Base-by-base conservation (phyloP, 2,888 invertebrate genomes). In the Tiphia femorata region DNA sequence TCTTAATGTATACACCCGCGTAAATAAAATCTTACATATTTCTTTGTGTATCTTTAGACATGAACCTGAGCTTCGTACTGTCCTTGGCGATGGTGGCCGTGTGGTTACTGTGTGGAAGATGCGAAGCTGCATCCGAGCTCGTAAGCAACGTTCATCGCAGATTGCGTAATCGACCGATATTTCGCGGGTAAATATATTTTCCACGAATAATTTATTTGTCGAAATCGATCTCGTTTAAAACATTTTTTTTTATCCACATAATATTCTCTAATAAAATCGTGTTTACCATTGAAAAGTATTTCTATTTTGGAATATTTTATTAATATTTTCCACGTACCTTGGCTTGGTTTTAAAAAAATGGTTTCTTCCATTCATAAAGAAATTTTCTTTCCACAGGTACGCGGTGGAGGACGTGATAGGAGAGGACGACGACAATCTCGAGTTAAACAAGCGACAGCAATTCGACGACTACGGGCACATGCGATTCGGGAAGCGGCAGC, bases 401-500 rank as follows among this genome's bases (percentile, higher is more conserved):
- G 44, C 62, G 12, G 33, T 65, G 19, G 74, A 73, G 10, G 74
- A 75, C 14, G 50, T 78, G 49, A 51, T 74, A 51, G 79, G 77
- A 44, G 86, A 85, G 53, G 86, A 86, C 58, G 86, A 86, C 30
- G 86, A 86, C 43, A 72, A 84, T 10, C 77, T 84, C 43, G 85
- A 85, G 50, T 59, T 85, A n/a, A 83, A 81, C 44, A 87, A 86
- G 72, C 77, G 86, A 35, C 86, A 86, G 67, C 85, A 88, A 16
- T 91, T 90, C 66, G 91, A 92, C 65, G 92, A 92, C 76, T 92
- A 92, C 69, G 92, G 92, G 1, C 91, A 92, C 72, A 86, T 92
- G 84, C 84, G 92, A 33, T 33, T 33, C 12, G 33, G 33, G 8
- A 33, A 33, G 33, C 33, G 33, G 1, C 12, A 33, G 6, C 69